Evolutionary conservation across 1,140 invertebrate species (phyloP).

Genomic region (Trialeurodes vaporariorum): DNA sequence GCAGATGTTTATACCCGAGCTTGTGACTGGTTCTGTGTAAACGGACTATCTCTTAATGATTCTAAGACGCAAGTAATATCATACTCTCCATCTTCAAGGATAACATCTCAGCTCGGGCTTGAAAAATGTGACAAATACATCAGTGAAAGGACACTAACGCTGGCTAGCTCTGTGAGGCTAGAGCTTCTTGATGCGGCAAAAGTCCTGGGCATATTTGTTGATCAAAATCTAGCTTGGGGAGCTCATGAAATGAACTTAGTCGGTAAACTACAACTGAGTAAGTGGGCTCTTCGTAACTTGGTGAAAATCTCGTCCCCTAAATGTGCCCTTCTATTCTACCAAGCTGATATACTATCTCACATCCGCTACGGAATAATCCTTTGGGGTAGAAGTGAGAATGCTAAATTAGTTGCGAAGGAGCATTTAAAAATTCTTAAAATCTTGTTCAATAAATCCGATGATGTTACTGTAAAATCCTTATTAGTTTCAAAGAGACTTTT

Average conservation of each 20-base stretch:
- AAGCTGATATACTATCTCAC: neutral
- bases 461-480: too few relatives aligned
- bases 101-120: neutral
- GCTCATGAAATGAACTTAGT: neutral
- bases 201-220: neutral
- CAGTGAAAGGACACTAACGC: too few relatives aligned
- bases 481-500: too few relatives aligned
- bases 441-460: too few relatives aligned
- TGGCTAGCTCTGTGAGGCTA: too few relatives aligned
- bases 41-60: neutral
- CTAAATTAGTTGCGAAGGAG: too few relatives aligned
- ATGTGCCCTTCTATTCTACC: neutral
- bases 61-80: neutral
- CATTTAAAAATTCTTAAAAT: too few relatives aligned
- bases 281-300: neutral
- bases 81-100: neutral
- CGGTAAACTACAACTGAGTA: neutral
- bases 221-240: neutral
- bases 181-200: neutral
- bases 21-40: neutral
- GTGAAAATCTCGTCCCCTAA: neutral
- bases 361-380: neutral
- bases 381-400: neutral
- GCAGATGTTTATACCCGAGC: neutral
- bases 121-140: neutral